Conservation (phyloP, 2,888 invertebrate genomes). For the Troides helena region DNA sequence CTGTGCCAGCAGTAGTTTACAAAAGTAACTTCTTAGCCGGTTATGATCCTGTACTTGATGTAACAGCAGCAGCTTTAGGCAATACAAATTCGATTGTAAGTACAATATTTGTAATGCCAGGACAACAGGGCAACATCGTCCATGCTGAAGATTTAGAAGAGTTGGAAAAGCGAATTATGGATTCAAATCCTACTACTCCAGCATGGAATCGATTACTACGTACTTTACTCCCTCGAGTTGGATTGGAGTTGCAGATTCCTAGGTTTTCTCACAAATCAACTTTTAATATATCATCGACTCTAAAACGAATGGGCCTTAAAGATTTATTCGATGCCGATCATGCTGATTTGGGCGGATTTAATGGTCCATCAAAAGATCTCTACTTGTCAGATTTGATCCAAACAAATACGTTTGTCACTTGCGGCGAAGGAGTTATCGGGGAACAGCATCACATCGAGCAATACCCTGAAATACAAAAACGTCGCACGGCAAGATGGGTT, state of each 20-base stretch:
- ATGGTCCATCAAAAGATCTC: constrained; percentile 88
- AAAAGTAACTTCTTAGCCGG: constrained; percentile 89
- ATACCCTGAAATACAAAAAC: constrained; percentile 82
- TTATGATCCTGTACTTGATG: constrained; percentile 91
- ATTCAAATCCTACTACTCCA: constrained; percentile 83
- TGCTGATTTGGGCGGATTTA: constrained; percentile 91
- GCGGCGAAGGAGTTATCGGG: constrained; percentile 86
- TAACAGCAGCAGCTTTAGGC: constrained; percentile 90
- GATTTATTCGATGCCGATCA: constrained; percentile 87
- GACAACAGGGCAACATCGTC: constrained; percentile 89
- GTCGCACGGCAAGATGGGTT: constrained; percentile 73
- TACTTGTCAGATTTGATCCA: constrained; percentile 92
- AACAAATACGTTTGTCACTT: constrained; percentile 90
- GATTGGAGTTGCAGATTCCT: constrained; percentile 90
- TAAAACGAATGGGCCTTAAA: constrained; percentile 89
- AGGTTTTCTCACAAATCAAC: constrained; percentile 91
- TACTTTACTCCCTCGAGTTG: constrained; percentile 86
- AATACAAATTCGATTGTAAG: constrained; percentile 85
- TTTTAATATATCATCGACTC: constrained; percentile 88
- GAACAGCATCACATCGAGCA: constrained; percentile 90
- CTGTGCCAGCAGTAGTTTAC: constrained; percentile 91
- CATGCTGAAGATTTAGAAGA: constrained; percentile 89
- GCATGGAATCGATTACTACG: constrained; percentile 88
- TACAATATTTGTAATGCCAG: constrained; percentile 90
- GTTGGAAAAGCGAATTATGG: constrained; percentile 85